Evolutionary conservation across 2,113 vertebrate genomes (phyloP), one percentile per base, ranked within the genome.

Genomic region (Panthera tigris): DNA sequence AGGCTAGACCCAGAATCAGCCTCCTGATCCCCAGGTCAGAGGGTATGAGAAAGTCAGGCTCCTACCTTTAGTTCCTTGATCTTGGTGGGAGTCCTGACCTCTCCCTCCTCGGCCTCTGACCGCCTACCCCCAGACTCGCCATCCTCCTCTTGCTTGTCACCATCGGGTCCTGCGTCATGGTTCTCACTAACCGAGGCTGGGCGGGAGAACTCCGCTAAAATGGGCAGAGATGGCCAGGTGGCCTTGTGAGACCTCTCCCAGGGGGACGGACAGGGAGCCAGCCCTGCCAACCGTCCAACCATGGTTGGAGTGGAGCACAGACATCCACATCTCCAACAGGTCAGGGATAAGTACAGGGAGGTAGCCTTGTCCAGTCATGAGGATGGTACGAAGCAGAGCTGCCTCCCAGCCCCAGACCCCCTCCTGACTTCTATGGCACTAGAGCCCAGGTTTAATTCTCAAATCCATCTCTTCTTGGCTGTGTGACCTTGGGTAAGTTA

Each of bases 11-110:
- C 79, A 55, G 16, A 31, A n/a, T 68, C 65, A 84, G 84, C 69
- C 48, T 89, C 68, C 84, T 18, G 21, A 48, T 18, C 33, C 65
- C 93, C 66, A 76, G 73, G 12, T 61, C 33, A 80, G 36, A 94
- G 25, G 36, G 19, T 31, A 23, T 3, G 13, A 69, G 79, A 89
- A 87, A 92, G 68, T 13, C 29, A 73, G 45, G 0, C 65, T 84
- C 96, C 81, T 99, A 99, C 99, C 99, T 99, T 99, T 48, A 99
- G 98, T 87, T 99, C 99, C 86, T 99, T 99, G 98, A 99, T 99
- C 97, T 99, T 99, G 41, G 99, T 99, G 0, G 99, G 99, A 1
- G 99, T 99, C 79, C 99, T 99, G 97, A 99, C 96, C 94, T 99
- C 99, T 92, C 99, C 99, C 0, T 99, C 99, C 97, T 99, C 98